Evolutionary conservation across 2,113 vertebrate genomes (phyloP), one percentile per base, ranked within the genome.

Genomic region (Platichthys stellatus): DNA sequence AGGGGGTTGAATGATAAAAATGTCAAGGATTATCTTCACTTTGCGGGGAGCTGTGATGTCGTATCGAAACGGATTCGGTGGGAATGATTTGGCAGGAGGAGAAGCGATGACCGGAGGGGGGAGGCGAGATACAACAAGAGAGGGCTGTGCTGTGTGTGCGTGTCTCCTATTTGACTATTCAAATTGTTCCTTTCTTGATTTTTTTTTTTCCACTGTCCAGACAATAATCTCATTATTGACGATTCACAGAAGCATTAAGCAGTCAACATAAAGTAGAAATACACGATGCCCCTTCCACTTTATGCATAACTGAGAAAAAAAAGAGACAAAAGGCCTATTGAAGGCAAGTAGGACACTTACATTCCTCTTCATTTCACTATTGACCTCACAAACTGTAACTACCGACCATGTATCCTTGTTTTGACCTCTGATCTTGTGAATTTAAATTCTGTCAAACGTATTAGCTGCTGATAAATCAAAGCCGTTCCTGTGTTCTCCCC

Each of bases 11-110:
- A 86, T 85, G 91, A 94, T 93, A 91, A 93, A 93, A 92, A 92
- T 88, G 92, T 94, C 90, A 92, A 87, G 93, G 92, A 94, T 95
- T 94, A 94, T 94, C 93, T 93, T 89, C 86, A 88, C 76, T 86
- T 91, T 73, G 73, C 63, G 54, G 64, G 76, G 80, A 69, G 78
- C 90, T 92, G 91, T 91, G 88, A 91, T 93, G 92, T 93, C 72
- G 76, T 87, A 92, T 93, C 92, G 92, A 90, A 89, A 89, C 78
- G 90, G 91, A 92, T 95, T 92, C 93, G 84, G 79, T 88, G 87
- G 88, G 87, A 93, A 92, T 90, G 88, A 93, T 91, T 91, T 93
- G 92, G 89, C 92, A 93, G 88, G 68, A 75, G 62, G 77, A 83
- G 86, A 85, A 76, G 84, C 49, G 74, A 77, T 86, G 82, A 74